Percentiles rank a stretch among this genome's conserved stretches.
Evolutionary conservation across 1,140 invertebrate genomes (phyloP).

Genomic region (Cataglyphis hispanica): DNA sequence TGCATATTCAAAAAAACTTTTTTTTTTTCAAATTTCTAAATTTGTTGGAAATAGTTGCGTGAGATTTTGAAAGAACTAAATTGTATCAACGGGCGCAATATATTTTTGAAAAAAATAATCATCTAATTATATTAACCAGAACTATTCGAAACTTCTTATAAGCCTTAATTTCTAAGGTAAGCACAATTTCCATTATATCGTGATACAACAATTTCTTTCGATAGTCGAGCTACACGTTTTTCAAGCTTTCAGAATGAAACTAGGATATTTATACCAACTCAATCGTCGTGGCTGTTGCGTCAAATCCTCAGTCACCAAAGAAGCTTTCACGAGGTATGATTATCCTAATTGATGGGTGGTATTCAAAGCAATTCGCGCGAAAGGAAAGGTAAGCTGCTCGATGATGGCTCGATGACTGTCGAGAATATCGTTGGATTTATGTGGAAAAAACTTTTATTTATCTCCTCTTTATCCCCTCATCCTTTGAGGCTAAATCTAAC

Average conservation of each 20-base stretch:
- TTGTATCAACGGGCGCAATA: background rate
- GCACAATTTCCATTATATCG: background rate
- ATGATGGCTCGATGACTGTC: background rate
- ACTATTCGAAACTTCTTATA: background rate
- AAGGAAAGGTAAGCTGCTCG: background rate
- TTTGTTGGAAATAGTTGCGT: too few species aligned
- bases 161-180: constrained; percentile 18
- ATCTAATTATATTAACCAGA: background rate
- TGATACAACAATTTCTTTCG: background rate
- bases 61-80: background rate
- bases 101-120: background rate
- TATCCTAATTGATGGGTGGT: background rate
- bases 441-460: background rate
- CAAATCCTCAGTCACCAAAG: background rate
- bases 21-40: too few species aligned
- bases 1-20: too few species aligned
- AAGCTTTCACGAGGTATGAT: background rate
- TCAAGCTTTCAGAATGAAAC: background rate
- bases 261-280: constrained; percentile 16
- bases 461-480: background rate
- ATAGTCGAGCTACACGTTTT: background rate
- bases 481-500: background rate
- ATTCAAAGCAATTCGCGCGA: background rate
- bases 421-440: too few species aligned
- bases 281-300: background rate